Evolutionary conservation across 2,797 vertebrate genomes (phyloP), one percentile per base, ranked within the genome.

Genomic region (Syndactyla subalaris): DNA sequence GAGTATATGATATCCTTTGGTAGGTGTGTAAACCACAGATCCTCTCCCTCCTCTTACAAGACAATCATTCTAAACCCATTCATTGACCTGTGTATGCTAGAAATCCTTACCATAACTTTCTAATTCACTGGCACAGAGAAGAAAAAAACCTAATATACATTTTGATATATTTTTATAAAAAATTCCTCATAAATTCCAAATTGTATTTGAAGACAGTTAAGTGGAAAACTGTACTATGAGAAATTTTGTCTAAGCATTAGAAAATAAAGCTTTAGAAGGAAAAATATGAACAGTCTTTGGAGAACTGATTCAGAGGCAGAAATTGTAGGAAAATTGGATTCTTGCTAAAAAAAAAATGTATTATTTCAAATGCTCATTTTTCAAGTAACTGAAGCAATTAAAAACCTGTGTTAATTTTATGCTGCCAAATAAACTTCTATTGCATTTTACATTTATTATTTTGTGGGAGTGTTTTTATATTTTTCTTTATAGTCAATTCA

Each of bases 241-340:
- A 6, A 75, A 83, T 58, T 89, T 77, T 38, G 10, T 27, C 26
- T 66, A 80, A 66, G n/a, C 22, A 54, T 46, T 66, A 61, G 45
- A 86, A 96, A 88, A 85, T 30, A 12, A 91, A 75, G 24, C 7
- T 76, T 82, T 75, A 79, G 83, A 90, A 88, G 12, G 17, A 84
- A 39, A 26, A 17, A n/a, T 46, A 67, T 0, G 2, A 83, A 74
- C 32, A 46, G 0, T 61, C n/a, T 75, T 68, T 52, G 1, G 6
- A 85, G 24, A 81, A 81, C 14, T 2, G 6, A 85, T 66, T 80
- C 70, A 78, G 24, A 67, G 41, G 38, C 38, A 87, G 27, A 79
- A 83, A 45, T 14, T 32, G 32, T 14, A 20, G 57, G 7, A 27
- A 95, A 93, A 75, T 7, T 59, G n/a, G 10, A 68, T 77, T 77